Conservation (phyloP, 2,113 vertebrate species). For the Gambusia holbrooki region DNA sequence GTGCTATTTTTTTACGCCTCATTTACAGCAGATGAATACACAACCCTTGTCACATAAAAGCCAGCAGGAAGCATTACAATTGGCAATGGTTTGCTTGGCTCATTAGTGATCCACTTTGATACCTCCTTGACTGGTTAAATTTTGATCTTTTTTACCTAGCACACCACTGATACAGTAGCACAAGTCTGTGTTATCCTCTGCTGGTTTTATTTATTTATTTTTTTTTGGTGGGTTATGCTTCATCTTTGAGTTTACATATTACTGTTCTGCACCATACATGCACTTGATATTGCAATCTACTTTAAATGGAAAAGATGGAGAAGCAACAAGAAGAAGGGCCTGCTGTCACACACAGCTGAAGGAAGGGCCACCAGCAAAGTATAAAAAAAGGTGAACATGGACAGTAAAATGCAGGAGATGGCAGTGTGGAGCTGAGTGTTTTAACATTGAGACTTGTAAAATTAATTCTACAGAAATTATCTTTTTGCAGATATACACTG, state of each 20-base stretch:
- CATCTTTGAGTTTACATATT: neutral
- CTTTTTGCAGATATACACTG: slow-evolving; percentile 39
- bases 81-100: slow-evolving; percentile 2
- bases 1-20: slow-evolving; percentile 13
- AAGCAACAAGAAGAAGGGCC: slow-evolving; percentile 24
- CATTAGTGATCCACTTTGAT: neutral
- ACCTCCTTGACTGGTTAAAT: slow-evolving; percentile 9
- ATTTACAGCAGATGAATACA: slow-evolving; percentile 16
- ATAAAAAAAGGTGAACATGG: slow-evolving; percentile 25
- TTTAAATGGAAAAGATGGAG: no score
- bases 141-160: neutral
- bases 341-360: slow-evolving; percentile 27
- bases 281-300: neutral
- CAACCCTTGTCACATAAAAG: slow-evolving; percentile 8
- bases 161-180: neutral
- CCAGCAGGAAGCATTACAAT: neutral
- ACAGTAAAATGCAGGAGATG: slow-evolving; percentile 15
- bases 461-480: slow-evolving; percentile 61
- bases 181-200: neutral
- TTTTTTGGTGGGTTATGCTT: neutral
- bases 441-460: slow-evolving; percentile 43
- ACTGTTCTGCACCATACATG: neutral
- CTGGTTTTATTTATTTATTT: neutral
- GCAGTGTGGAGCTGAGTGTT: neutral
- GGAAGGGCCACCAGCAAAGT: slow-evolving; percentile 23